A percentile compares a stretch with the other conserved stretches of the same genome.
Evolutionary conservation across 2,113 vertebrate genomes (phyloP).

Genomic region (Choloepus hoffmanni): DNA sequence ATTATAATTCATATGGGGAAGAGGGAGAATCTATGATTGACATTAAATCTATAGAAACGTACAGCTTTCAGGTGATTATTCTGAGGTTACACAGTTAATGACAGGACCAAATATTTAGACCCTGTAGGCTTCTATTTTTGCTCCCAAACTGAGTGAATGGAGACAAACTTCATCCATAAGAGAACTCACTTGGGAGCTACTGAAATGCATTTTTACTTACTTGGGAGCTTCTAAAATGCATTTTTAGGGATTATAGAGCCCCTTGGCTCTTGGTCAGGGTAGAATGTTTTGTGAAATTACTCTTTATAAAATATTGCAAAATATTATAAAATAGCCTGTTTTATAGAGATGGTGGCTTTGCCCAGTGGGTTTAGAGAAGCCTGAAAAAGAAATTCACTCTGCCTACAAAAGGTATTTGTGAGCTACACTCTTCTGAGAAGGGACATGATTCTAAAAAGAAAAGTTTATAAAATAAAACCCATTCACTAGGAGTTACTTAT

Average conservation of each 20-base stretch:
- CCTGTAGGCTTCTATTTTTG: background rate
- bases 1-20: background rate
- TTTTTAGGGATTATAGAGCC: background rate
- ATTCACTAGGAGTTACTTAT: background rate
- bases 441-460: background rate
- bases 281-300: background rate
- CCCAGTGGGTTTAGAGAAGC: background rate
- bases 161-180: background rate
- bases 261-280: background rate
- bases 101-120: background rate
- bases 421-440: background rate
- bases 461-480: background rate
- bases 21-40: background rate
- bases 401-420: background rate
- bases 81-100: background rate
- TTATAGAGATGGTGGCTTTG: background rate
- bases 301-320: background rate
- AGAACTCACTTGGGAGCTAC: conserved; percentile 15
- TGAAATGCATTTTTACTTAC: background rate
- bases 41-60: background rate
- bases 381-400: background rate
- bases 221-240: conserved; percentile 2
- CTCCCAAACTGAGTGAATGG: background rate
- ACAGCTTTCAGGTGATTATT: background rate
- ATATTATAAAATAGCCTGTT: background rate